Base-by-base conservation (phyloP, 2,888 invertebrate species). In the Strigamia transsilvanica region DNA sequence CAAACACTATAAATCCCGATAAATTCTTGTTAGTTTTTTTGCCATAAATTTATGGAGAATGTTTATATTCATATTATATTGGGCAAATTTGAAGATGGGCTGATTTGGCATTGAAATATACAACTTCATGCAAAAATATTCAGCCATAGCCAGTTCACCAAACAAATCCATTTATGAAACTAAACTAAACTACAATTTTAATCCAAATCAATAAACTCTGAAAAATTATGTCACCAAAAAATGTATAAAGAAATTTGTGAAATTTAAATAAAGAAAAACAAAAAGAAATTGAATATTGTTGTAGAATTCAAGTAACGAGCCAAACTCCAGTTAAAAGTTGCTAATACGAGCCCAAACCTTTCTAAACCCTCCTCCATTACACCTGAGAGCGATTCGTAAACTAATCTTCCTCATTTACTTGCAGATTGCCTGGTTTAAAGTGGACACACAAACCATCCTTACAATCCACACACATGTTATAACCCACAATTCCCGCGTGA, bases 341-440 rank as follows among this genome's bases (percentile, higher is more conserved):
- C 56, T 56, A 56, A 56, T 56, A 56, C n/a, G 21, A n/a, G 56
- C 56, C 38, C 56, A 7, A n/a, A 56, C 56, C 18, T 18, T 56
- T 56, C 9, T 18, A 56, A 56, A 56, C 56, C 56, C n/a, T 56
- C 21, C 56, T 91, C 81, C 18, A 80, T 80, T 51, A 61, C 82
- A 61, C 42, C 81, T 80, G 6, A 84, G 84, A 87, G 89, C 87
- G 80, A 82, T 46, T 80, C 82, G 82, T 46, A 90, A 56, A 56
- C 56, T 56, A 56, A 56, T 56, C 56, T 56, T 27, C 56, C 56
- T 56, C 56, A 56, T 56, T 56, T 56, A 56, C 18, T 86, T 87
- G 80, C 91, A 96, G 96, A 94, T 96, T 84, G 96, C 96, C 81
- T 96, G 96, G 96, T 94, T 96, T 83, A 95, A 95, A 89, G 94